These are phyloP conservation scores for Ia io DNA, from an alignment of 2,113 vertebrate species.

Conservation along the genomic window DNA sequence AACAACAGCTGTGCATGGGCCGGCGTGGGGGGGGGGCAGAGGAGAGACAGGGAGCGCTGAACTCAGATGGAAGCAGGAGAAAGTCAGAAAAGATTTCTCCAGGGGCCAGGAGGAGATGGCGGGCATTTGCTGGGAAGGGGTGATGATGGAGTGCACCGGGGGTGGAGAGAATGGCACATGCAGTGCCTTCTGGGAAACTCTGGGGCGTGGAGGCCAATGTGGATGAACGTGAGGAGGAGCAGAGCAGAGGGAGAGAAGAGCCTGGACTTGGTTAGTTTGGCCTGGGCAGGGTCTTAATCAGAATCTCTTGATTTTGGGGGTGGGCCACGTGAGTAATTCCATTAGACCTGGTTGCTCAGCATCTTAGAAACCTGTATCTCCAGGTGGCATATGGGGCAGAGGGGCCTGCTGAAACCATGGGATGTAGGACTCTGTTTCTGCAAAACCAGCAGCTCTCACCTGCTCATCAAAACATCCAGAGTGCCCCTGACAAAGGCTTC, in stretches of 20 bases:
- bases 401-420: background rate
- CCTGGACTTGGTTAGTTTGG: background rate
- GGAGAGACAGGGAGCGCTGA: background rate
- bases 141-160: accelerated
- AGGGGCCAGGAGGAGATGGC: background rate
- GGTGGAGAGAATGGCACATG: background rate
- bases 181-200: background rate
- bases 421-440: background rate
- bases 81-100: background rate
- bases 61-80: background rate
- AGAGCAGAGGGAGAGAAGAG: background rate
- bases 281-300: background rate
- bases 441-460: background rate
- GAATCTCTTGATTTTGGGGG: background rate
- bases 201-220: background rate
- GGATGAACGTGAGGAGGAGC: background rate
- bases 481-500: background rate
- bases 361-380: background rate
- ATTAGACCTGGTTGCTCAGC: no score
- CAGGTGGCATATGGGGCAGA: background rate
- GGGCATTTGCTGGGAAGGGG: background rate
- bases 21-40: background rate
- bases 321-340: background rate
- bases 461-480: background rate
- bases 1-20: no score